Evolutionary conservation across 2,797 vertebrate genomes (phyloP), one percentile per base, ranked within the genome.

Genomic region (Monodelphis domestica): DNA sequence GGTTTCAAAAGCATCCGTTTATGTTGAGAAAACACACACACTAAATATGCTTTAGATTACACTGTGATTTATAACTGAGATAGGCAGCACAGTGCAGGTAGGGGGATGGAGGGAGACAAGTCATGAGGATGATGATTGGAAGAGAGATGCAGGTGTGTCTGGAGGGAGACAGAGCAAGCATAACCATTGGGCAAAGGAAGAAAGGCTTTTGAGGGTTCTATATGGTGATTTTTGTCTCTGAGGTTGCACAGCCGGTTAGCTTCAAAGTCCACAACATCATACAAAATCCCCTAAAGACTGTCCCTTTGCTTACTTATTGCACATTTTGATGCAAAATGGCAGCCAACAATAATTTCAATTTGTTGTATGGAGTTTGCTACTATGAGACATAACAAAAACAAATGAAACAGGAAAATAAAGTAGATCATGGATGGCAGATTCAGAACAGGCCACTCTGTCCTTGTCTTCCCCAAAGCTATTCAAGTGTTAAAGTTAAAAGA

Each of bases 1-100:
- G 98, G 97, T 97, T 98, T 97, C 96, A 87, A 96, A 98, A 97
- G 90, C 96, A 95, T 97, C 97, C 57, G 45, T 97, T 97, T 98
- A 93, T 63, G 38, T 96, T 97, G 94, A 90, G 92, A 97, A 96
- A 93, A 93, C 95, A 93, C 88, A 91, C 55, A 92, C 91, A 52
- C 88, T 26, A 24, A 91, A 97, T 96, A 93, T 96, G 95, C 95
- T 98, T 98, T 97, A 97, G 96, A 93, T 95, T 84, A 91, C 94
- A 95, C 95, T 96, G 97, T 96, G 92, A 97, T 97, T 98, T 95
- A 94, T 94, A 96, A 93, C 97, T 95, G 96, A 98, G 95, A 92
- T 96, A 97, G 95, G 94, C 91, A 96, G 91, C 90, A 78, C 30
- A 91, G 91, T 57, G 90, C 59, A 94, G 89, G 94, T 57, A 78